Evolutionary conservation across 2,888 invertebrate genomes (phyloP).

Genomic region (Synergus laeviventris): DNA sequence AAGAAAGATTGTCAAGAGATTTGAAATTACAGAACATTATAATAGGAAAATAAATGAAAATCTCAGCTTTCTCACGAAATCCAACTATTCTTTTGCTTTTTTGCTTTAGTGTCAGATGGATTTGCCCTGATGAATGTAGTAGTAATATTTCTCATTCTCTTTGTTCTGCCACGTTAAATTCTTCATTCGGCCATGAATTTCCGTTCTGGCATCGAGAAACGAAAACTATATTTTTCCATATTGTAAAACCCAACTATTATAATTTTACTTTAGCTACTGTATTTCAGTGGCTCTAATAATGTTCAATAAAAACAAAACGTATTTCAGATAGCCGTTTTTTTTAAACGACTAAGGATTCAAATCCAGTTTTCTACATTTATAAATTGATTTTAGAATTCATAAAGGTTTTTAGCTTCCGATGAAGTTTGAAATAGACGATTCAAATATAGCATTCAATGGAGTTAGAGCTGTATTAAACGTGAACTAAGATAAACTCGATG

Average conservation of each 20-base stretch:
- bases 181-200: constrained; percentile 22
- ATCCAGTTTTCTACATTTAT: neutral
- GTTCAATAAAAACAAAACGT: neutral
- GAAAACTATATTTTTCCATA: constrained; percentile 9
- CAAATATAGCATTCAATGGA: constrained; percentile 1
- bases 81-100: too few species aligned
- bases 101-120: constrained; percentile 1
- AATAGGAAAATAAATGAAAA: too few species aligned
- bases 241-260: constrained; percentile 31
- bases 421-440: neutral
- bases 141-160: constrained; percentile 28
- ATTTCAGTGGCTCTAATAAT: neutral
- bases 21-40: too few species aligned
- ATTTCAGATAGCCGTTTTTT: neutral
- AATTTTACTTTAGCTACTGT: constrained; percentile 28
- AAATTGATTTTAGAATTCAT: neutral
- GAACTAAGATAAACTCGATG: neutral
- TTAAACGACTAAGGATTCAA: neutral
- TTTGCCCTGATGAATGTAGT: neutral
- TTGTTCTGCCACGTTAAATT: constrained; percentile 14
- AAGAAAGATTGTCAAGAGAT: too few species aligned
- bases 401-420: neutral
- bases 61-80: too few species aligned
- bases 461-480: neutral
- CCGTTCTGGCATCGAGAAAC: neutral